Conservation (phyloP, 2,113 vertebrate species). For the Zosterops borbonicus region DNA sequence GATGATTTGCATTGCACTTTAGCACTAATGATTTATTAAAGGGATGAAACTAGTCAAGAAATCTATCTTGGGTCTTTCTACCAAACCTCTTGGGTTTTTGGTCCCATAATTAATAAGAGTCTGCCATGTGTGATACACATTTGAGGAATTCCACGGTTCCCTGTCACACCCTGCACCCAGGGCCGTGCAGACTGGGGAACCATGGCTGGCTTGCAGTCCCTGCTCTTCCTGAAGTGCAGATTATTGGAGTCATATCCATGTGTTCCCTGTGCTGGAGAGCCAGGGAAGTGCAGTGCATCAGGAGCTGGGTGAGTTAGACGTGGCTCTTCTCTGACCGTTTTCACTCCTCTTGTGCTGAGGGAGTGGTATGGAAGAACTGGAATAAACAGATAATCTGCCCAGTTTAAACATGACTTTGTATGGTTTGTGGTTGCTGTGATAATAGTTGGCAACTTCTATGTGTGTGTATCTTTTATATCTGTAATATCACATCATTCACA, state of each 20-base stretch:
- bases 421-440: neutral
- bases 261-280: accelerated
- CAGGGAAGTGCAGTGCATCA: neutral
- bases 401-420: neutral
- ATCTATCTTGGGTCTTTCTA: neutral
- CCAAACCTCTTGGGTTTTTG: neutral
- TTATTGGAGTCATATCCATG: accelerated
- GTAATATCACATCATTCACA: neutral
- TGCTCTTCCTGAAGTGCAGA: neutral
- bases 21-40: neutral
- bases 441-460: neutral
- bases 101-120: neutral
- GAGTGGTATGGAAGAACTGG: neutral
- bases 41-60: neutral
- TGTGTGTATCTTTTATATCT: neutral
- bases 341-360: neutral
- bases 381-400: neutral
- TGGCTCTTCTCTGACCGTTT: neutral
- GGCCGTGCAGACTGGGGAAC: neutral
- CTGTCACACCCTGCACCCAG: neutral
- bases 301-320: neutral
- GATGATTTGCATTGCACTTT: neutral
- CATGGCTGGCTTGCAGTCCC: neutral
- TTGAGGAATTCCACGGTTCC: neutral
- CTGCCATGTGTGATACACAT: accelerated